Base-by-base conservation (phyloP, 2,797 vertebrate genomes). In the Sebastes paucispinis region DNA sequence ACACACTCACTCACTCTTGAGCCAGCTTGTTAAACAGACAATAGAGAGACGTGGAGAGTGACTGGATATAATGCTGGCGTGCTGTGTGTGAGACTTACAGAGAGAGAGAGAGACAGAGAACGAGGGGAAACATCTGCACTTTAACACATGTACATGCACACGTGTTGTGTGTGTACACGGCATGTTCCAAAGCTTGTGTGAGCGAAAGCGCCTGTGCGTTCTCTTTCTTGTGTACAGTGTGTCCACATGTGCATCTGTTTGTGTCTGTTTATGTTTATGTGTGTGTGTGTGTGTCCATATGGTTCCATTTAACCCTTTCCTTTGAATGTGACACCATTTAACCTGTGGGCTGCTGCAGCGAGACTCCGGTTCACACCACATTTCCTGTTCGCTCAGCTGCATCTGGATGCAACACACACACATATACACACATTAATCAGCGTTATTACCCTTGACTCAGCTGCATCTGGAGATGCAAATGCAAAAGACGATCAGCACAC, bases 251-350 rank as follows among this genome's bases (percentile, higher is more conserved):
- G 82, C 76, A 78, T 83, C 50, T 89, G 81, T 84, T 63, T 71
- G 66, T 59, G 31, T 64, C 4, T 67, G 34, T 67, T n/a, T 54
- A 6, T 73, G 27, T 66, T 25, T 70, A 65, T 69, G 73, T 67
- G 66, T 59, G 75, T 65, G 57, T 65, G 43, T 65, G 57, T 36
- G 34, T 24, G n/a, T 77, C 78, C 90, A 94, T 92, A 81, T 95
- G 94, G 87, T 91, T 93, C 86, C 87, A 73, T 91, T 96, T 94
- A 94, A 94, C 93, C 93, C 87, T 83, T 89, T 92, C 85, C 89
- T 92, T 93, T 90, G 90, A 95, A 73, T 88, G 82, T 92, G 91
- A 93, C 90, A 91, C 91, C 90, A 80, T 92, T 94, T 94, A 93
- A 95, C 92, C 93, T 73, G 79, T 84, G 64, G 80, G 88, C 89